Percentiles rank a stretch among this genome's conserved stretches.
phyloP scores from a whole-genome alignment of 2,113 vertebrate genomes.

The Theristicus caerulescens region DNA sequence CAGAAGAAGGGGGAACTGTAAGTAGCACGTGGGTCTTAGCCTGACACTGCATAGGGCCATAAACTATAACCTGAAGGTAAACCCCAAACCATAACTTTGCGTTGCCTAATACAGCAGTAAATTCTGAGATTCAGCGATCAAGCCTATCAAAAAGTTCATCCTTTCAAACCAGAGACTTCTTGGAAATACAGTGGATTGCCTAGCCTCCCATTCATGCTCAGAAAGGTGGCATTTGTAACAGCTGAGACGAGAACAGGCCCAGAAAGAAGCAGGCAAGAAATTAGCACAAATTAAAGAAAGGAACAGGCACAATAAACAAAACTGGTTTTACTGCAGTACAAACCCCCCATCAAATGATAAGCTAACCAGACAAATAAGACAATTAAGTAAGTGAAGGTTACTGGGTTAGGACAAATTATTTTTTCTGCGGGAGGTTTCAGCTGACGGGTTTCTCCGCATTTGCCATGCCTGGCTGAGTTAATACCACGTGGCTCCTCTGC shows the following conservation, averaged over 20 bases:
- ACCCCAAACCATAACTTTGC: fast-evolving
- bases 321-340: not conserved
- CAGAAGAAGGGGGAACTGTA: not conserved
- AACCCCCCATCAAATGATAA: not conserved
- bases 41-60: not conserved
- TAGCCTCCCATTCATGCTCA: not conserved
- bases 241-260: not conserved
- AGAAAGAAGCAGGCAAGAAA: not conserved
- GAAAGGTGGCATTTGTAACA: not conserved
- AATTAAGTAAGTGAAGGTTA: not conserved
- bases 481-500: not conserved
- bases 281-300: not conserved
- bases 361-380: not conserved
- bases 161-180: not conserved
- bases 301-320: not conserved
- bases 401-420: not conserved
- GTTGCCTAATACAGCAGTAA: not conserved
- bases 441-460: not conserved
- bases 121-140: fast-evolving
- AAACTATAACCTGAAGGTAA: not conserved
- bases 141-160: not conserved
- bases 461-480: not conserved
- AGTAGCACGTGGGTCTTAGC: not conserved
- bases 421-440: not conserved
- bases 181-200: not conserved